These are phyloP conservation scores for Ceratosolen fusciceps DNA, from an alignment of 1,140 invertebrate genomes.

Conservation along the genomic window DNA sequence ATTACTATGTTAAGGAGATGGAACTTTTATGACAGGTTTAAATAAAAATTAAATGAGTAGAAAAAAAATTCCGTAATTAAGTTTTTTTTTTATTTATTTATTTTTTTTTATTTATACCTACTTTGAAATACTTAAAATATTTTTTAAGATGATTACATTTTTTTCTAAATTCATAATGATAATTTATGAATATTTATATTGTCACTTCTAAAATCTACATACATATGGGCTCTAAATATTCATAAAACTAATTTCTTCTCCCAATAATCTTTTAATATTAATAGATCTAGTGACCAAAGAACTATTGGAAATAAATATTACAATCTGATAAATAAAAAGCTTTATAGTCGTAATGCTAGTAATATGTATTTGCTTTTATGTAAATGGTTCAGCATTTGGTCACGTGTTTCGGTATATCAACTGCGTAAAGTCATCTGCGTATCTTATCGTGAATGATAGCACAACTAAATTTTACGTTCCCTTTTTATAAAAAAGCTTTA, in stretches of 20 bases:
- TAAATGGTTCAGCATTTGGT: slow-evolving; percentile 29
- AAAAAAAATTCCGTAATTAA: too few species aligned
- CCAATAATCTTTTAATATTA: neutral
- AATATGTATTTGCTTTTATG: slow-evolving; percentile 15
- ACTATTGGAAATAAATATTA: neutral
- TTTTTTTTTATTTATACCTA: too few species aligned
- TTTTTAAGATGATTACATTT: too few species aligned
- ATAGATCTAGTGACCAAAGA: neutral
- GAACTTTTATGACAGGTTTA: neutral
- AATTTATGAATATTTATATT: too few species aligned
- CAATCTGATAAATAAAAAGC: neutral
- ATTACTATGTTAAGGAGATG: neutral
- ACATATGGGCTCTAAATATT: too few species aligned
- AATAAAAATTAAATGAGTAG: too few species aligned
- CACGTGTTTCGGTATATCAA: slow-evolving; percentile 24
- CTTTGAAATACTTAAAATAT: too few species aligned
- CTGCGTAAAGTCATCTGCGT: slow-evolving; percentile 39
- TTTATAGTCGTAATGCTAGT: neutral
- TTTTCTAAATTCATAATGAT: too few species aligned
- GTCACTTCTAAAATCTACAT: too few species aligned
- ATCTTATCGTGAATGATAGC: slow-evolving; percentile 43
- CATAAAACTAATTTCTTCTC: too few species aligned
- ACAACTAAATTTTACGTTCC: slow-evolving; percentile 36
- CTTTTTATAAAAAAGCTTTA: slow-evolving; percentile 1
- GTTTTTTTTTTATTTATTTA: too few species aligned